Conservation (phyloP, 2,113 vertebrate genomes). For the Furnarius figulus region DNA sequence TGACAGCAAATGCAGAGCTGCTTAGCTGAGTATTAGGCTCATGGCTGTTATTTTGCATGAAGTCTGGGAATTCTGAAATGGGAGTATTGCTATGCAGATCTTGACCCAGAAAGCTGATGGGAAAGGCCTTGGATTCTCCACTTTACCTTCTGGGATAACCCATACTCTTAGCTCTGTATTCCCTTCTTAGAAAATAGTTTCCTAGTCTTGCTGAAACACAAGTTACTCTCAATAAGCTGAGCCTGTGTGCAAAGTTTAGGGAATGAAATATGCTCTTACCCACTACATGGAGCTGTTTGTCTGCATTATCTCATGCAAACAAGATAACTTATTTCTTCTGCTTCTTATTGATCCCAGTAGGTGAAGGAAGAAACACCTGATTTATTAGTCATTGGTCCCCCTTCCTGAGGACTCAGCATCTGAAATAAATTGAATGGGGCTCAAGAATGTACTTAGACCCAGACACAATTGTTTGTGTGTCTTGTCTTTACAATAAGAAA, state of each 20-base stretch:
- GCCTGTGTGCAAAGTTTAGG: not conserved
- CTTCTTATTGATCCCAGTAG: conserved; percentile 38
- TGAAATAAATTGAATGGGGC: conserved; percentile 36
- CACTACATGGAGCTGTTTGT: not conserved
- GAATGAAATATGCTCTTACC: not conserved
- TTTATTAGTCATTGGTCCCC: conserved; percentile 32
- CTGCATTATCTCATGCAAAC: not conserved
- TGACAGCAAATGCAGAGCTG: not conserved
- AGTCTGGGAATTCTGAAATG: not conserved
- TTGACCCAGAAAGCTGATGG: not conserved
- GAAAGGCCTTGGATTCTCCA: not conserved
- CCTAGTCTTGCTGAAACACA: not conserved
- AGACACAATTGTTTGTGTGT: not conserved
- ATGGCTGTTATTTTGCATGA: not conserved
- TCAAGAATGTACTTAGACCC: not conserved
- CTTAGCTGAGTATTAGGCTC: not conserved
- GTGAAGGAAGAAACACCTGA: conserved; percentile 25
- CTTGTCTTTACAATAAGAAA: not conserved
- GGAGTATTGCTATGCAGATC: not conserved
- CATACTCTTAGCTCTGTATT: not conserved
- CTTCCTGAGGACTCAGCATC: conserved; percentile 5
- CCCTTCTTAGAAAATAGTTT: not conserved
- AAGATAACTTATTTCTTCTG: not conserved
- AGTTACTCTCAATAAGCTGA: not conserved
- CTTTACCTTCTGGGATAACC: not conserved